Evolutionary conservation across 2,888 invertebrate species (phyloP).

Genomic region (Myopa testacea): DNA sequence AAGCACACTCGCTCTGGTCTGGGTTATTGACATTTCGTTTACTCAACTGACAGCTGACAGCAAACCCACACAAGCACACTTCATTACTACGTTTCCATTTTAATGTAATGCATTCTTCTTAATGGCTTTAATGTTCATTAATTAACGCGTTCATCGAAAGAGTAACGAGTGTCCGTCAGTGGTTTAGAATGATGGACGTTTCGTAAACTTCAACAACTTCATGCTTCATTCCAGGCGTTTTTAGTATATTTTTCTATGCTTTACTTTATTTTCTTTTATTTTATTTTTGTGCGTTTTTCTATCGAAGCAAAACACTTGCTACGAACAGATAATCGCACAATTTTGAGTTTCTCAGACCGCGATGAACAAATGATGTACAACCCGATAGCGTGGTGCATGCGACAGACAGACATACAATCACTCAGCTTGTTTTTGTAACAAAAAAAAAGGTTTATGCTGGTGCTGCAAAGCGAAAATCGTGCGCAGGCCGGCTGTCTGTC

Average conservation of each 20-base stretch:
- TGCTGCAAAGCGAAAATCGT: neutral
- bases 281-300: neutral
- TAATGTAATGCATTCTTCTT: slow-evolving; percentile 26
- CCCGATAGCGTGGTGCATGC: neutral
- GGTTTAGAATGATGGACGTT: neutral
- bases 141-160: slow-evolving; percentile 55
- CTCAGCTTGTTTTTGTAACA: neutral
- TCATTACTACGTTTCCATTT: slow-evolving; percentile 1
- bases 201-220: neutral
- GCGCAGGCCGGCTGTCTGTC: neutral
- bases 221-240: neutral
- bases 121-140: slow-evolving; percentile 54
- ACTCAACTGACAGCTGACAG: neutral
- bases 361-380: neutral
- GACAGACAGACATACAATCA: slow-evolving; percentile 13
- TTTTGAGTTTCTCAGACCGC: neutral
- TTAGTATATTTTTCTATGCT: neutral
- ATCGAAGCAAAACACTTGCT: neutral
- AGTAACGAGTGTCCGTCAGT: slow-evolving; percentile 15
- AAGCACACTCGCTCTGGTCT: no score
- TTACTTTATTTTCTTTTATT: neutral
- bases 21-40: slow-evolving; percentile 14
- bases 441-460: neutral
- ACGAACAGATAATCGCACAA: neutral
- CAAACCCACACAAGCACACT: neutral